Evolutionary conservation across 2,797 vertebrate species (phyloP).

Genomic region (Scolopax rusticola): DNA sequence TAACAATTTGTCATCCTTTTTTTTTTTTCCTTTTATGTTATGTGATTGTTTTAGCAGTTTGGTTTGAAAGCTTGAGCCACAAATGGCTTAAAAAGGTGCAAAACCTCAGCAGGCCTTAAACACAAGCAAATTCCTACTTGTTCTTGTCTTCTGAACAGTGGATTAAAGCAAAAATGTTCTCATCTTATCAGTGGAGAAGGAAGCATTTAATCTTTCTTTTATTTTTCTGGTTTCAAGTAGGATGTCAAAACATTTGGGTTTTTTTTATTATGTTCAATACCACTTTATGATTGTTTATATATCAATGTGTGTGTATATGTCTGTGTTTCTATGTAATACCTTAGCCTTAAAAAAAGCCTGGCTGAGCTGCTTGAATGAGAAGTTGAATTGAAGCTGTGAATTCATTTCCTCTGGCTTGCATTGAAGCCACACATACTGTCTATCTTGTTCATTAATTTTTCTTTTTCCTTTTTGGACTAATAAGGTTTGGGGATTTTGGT

Average conservation of each 20-base stretch:
- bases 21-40: not conserved
- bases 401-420: not conserved
- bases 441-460: not conserved
- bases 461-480: not conserved
- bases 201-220: not conserved
- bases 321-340: not conserved
- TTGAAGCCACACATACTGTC: not conserved
- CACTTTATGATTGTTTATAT: not conserved
- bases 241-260: not conserved
- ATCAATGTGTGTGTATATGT: not conserved
- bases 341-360: not conserved
- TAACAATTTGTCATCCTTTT: not conserved
- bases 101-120: not conserved
- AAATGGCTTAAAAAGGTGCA: not conserved
- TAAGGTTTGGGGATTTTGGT: not conserved
- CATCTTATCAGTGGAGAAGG: not conserved
- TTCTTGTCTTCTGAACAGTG: not conserved
- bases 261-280: not conserved
- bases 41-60: not conserved
- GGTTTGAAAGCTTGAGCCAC: not conserved
- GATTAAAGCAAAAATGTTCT: not conserved
- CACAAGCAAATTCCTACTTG: not conserved
- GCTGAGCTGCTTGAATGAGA: not conserved
- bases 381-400: not conserved
- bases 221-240: not conserved